Conservation (phyloP, 2,797 vertebrate species). For the Cirrhinus mrigala region DNA sequence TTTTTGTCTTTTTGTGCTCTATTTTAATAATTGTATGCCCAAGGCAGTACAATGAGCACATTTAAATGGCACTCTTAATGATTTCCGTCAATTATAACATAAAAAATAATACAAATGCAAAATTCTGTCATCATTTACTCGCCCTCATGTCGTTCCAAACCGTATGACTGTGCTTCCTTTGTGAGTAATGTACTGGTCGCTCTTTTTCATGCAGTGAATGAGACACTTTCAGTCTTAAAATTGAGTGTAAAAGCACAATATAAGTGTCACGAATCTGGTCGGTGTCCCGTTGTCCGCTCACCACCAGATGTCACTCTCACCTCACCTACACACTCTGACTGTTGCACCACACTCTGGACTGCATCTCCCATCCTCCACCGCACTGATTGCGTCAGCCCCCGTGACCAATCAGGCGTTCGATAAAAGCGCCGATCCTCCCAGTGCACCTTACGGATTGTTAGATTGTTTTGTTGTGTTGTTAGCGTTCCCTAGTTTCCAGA, state of each 20-base stretch:
- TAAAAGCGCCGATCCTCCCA: too few relatives aligned
- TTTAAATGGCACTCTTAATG: not conserved
- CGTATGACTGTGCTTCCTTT: not conserved
- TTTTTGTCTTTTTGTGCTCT: not conserved
- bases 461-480: too few relatives aligned
- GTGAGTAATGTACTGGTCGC: not conserved
- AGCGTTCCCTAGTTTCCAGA: too few relatives aligned
- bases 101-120: not conserved
- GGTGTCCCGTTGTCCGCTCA: too few relatives aligned
- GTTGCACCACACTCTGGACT: too few relatives aligned
- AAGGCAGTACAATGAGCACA: slow-evolving; percentile 24
- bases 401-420: too few relatives aligned
- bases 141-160: not conserved
- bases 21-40: not conserved
- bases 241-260: not conserved
- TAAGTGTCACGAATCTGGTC: not conserved
- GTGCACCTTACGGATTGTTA: too few relatives aligned
- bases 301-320: too few relatives aligned
- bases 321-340: too few relatives aligned
- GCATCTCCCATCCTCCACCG: too few relatives aligned
- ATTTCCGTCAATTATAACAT: not conserved
- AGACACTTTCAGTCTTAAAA: not conserved
- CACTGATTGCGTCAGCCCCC: too few relatives aligned
- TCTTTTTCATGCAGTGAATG: not conserved
- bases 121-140: not conserved